A percentile compares a stretch with the other conserved stretches of the same genome.
Evolutionary conservation across 1,140 invertebrate genomes (phyloP).

Genomic region (Frieseomelitta varia): DNA sequence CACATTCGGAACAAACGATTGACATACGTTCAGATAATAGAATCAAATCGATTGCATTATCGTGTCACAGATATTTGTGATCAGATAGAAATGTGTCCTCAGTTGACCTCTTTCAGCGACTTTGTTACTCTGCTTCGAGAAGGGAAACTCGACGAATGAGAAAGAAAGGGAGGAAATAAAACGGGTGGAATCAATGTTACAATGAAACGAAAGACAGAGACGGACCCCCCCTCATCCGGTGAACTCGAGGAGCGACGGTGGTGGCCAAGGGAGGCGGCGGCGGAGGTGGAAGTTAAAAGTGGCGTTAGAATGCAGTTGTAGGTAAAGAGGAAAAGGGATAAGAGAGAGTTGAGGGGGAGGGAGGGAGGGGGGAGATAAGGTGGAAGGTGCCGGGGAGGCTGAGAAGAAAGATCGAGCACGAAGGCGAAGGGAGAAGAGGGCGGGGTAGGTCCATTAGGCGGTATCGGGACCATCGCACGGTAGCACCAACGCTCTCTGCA

Average conservation of each 20-base stretch:
- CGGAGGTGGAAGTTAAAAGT: constrained; percentile 51
- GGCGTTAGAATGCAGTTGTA: constrained; percentile 54
- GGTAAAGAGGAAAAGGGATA: constrained; percentile 2
- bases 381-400: constrained; percentile 58
- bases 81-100: too few species aligned
- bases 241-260: neutral
- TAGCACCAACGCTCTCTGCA: constrained; percentile 82
- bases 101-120: too few species aligned
- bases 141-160: constrained; percentile 17
- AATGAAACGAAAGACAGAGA: neutral
- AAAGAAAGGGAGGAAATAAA: too few species aligned
- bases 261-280: neutral
- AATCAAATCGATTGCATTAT: too few species aligned
- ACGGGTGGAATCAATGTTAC: constrained; percentile 11
- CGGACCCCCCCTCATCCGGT: too few species aligned
- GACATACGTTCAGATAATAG: too few species aligned
- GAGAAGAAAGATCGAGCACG: constrained; percentile 69
- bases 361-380: constrained; percentile 38
- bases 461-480: constrained; percentile 82
- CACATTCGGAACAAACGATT: too few species aligned
- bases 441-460: constrained; percentile 81
- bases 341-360: neutral
- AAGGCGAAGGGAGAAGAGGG: constrained; percentile 69
- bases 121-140: constrained; percentile 22
- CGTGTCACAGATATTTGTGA: too few species aligned